Percentiles rank a stretch among this genome's conserved stretches.
These are phyloP conservation scores for Arbacia lixula DNA, from an alignment of 53 echinoderm and acorn worm species.

Conservation along the genomic window DNA sequence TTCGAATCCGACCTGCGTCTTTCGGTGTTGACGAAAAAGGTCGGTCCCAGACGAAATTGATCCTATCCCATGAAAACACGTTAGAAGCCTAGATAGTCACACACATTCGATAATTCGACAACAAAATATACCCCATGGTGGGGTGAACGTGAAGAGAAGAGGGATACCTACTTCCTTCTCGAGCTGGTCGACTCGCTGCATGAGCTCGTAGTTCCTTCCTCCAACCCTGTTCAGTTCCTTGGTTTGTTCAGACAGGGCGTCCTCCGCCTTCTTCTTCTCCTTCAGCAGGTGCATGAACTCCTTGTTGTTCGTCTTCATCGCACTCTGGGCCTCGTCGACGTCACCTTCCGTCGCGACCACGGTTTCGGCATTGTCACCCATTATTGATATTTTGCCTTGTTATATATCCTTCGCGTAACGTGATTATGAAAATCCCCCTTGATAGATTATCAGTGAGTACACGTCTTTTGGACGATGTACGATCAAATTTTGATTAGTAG, in stretches of 20 bases:
- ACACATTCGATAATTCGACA: too few species aligned
- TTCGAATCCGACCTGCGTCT: too few species aligned
- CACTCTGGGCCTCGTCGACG: slow-evolving; percentile 31
- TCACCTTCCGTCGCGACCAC: background rate
- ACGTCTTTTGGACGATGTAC: too few species aligned
- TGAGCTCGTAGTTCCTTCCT: slow-evolving; percentile 82
- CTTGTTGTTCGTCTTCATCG: slow-evolving; percentile 60
- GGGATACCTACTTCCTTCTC: slow-evolving; percentile 81
- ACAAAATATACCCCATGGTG: too few species aligned
- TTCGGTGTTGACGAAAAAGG: too few species aligned
- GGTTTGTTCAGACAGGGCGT: slow-evolving; percentile 67
- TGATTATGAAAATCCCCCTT: too few species aligned
- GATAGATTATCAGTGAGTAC: too few species aligned
- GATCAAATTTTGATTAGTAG: too few species aligned
- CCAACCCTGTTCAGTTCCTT: slow-evolving; percentile 69
- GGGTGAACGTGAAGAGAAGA: too few species aligned
- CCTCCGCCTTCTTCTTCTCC: slow-evolving; percentile 79
- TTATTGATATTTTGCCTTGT: too few species aligned
- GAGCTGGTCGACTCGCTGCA: slow-evolving; percentile 82
- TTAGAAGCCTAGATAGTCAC: too few species aligned
- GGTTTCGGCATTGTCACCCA: slow-evolving; percentile 6
- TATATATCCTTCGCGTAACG: too few species aligned
- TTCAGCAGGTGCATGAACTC: slow-evolving; percentile 85
- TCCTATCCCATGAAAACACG: background rate
- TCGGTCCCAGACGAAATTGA: background rate